A percentile compares a stretch with the other conserved stretches of the same genome.
phyloP scores from a whole-genome alignment of 2,888 invertebrate species.

The Euspilapteryx auroguttella region DNA sequence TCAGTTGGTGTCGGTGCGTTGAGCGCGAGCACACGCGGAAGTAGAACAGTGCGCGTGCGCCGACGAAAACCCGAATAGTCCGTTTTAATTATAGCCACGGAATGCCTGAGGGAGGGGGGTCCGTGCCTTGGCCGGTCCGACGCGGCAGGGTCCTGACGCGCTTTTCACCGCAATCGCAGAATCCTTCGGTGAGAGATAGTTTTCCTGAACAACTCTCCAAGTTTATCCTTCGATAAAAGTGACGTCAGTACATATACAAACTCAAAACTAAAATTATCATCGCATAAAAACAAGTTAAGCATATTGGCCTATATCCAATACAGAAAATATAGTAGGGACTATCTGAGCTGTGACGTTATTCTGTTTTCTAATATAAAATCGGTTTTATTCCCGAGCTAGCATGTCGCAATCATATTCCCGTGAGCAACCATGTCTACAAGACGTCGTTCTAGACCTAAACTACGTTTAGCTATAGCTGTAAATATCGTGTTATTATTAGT shows the following conservation, averaged over 20 bases:
- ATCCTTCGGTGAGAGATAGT: constrained; percentile 48
- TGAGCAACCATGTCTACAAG: constrained; percentile 38
- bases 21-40: constrained; percentile 57
- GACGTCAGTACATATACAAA: constrained; percentile 21
- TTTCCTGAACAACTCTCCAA: constrained; percentile 22
- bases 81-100: constrained; percentile 49
- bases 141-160: constrained; percentile 62
- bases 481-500: too few species aligned
- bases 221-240: constrained; percentile 26
- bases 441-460: constrained; percentile 45
- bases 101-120: constrained; percentile 59
- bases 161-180: constrained; percentile 33
- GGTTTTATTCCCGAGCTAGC: constrained; percentile 27
- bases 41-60: constrained; percentile 53
- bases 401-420: constrained; percentile 20
- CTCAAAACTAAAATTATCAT: constrained; percentile 34
- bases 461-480: constrained; percentile 46
- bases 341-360: constrained; percentile 36
- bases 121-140: constrained; percentile 76
- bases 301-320: constrained; percentile 57
- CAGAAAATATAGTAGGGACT: constrained; percentile 30
- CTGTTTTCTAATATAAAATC: constrained; percentile 41
- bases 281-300: constrained; percentile 35
- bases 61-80: too few species aligned
- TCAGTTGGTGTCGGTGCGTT: constrained; percentile 51